A percentile compares a stretch with the other conserved stretches of the same genome.
These are phyloP conservation scores for Prochilodus magdalenae DNA, from an alignment of 2,113 vertebrate genomes.

Conservation along the genomic window DNA sequence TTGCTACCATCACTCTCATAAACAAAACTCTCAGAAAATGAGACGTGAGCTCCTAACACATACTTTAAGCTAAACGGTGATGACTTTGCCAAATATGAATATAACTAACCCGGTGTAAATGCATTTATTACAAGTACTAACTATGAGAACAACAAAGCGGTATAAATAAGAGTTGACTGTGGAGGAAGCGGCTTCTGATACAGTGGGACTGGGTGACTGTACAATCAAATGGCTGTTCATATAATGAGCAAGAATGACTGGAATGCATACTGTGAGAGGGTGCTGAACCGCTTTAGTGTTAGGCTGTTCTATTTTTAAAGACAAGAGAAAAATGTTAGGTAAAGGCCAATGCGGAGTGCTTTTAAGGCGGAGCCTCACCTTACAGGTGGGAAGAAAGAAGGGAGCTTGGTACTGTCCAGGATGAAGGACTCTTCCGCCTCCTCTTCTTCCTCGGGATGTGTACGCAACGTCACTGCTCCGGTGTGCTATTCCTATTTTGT, in stretches of 20 bases:
- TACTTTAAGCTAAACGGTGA: not conserved
- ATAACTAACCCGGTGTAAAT: not conserved
- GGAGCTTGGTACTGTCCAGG: slow-evolving; percentile 26
- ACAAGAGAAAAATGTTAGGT: not conserved
- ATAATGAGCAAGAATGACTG: slow-evolving; percentile 8
- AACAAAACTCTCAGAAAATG: not conserved
- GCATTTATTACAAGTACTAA: not conserved
- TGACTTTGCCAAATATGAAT: not conserved
- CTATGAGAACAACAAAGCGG: not conserved
- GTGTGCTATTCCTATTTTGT: slow-evolving; percentile 70
- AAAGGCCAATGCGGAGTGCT: too few relatives aligned
- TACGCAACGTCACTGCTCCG: slow-evolving; percentile 65
- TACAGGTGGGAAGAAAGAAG: not conserved
- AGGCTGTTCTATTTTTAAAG: not conserved
- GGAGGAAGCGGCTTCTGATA: not conserved
- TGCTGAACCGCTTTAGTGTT: not conserved
- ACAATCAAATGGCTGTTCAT: not conserved
- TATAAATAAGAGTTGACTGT: not conserved
- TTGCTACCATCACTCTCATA: not conserved
- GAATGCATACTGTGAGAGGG: not conserved
- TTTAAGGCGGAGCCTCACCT: not conserved
- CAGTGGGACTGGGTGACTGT: not conserved
- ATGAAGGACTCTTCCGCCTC: slow-evolving; percentile 39
- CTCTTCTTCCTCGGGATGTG: slow-evolving; percentile 24
- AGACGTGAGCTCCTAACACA: not conserved